Percentiles rank a stretch among this genome's conserved stretches.
These are phyloP conservation scores for Drosophila persimilis DNA, from an alignment of 1,140 invertebrate species.

Conservation along the genomic window DNA sequence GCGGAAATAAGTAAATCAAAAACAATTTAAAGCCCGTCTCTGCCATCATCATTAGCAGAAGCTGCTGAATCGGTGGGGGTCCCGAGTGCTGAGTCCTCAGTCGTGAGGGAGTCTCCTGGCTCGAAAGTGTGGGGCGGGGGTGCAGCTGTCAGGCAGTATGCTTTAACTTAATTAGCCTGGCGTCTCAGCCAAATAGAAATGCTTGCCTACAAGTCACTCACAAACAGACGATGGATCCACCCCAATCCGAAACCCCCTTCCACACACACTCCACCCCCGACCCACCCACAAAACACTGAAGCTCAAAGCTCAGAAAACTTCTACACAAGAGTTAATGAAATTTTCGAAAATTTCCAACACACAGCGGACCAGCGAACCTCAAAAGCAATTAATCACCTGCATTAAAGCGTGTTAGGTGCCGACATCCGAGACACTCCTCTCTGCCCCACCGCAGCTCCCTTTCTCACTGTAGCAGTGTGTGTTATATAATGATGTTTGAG, in stretches of 20 bases:
- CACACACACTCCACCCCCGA: background rate
- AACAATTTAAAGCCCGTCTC: slow-evolving; percentile 76
- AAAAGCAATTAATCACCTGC: slow-evolving; percentile 81
- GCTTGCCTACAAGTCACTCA: slow-evolving; percentile 75
- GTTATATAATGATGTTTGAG: slow-evolving; percentile 63
- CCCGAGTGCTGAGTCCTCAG: background rate
- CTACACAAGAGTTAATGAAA: slow-evolving; percentile 71
- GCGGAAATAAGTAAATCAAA: slow-evolving; percentile 80
- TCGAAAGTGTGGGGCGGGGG: background rate
- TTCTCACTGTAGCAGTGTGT: slow-evolving; percentile 1
- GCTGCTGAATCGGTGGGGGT: slow-evolving; percentile 1
- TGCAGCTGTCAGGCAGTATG: slow-evolving; percentile 45
- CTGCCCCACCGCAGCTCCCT: too few relatives aligned
- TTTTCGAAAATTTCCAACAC: slow-evolving; percentile 77
- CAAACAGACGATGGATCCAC: slow-evolving; percentile 19
- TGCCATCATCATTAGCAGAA: slow-evolving; percentile 64
- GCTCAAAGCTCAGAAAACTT: slow-evolving; percentile 52
- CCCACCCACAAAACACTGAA: slow-evolving; percentile 4
- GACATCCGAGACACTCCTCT: slow-evolving; percentile 49
- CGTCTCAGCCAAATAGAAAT: slow-evolving; percentile 70
- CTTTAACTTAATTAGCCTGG: slow-evolving; percentile 77
- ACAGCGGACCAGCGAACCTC: slow-evolving; percentile 64
- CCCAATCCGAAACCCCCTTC: background rate
- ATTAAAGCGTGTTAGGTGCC: slow-evolving; percentile 76
- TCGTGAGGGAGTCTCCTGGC: background rate